Base-by-base conservation (phyloP, 53 echinoderm and acorn worm species). In the Luidia sarsii region DNA sequence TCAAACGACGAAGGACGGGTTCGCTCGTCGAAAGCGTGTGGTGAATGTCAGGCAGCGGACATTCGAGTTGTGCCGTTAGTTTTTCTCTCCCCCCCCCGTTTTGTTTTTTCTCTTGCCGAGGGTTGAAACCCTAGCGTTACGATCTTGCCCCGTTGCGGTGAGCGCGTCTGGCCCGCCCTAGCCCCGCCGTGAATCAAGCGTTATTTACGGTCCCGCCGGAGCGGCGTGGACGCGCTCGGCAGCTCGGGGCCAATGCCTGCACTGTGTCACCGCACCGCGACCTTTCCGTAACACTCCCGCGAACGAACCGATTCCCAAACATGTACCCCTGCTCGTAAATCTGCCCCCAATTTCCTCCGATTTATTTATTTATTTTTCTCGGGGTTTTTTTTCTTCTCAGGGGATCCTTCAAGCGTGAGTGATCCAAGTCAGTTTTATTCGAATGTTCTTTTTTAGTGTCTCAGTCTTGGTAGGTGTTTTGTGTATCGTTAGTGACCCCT, bases 1-100 rank as follows among this genome's bases (percentile, higher is more conserved):
- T 77, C 77, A 61, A 41, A 61, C 39, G 35, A 61, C 77, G 77
- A 77, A 77, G 77, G 77, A 77, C 77, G 46, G 77, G 34, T 52
- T 59, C 43, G 48, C 59, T 7, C 4, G 33, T 31, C 3, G 16
- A 74, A 57, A 25, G 43, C 29, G 41, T 33, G 60, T 62, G 61
- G 77, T 22, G 60, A 61, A 45, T 45, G 33, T 77, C 61, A 77
- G 33, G 25, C 32, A 30, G 28, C 9, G 25, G 41, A 18, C 41
- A 41, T 41, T 41, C 41, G 41, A 11, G 41, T 6, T 11, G 41
- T 6, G 6, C 41, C 6, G 11, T 41, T 6, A 41, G 41, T 6
- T 41, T 41, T 41, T 41, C 11, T 41, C 11, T 41, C 49, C 54
- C 70, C 51, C 33, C n/a, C 4, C 46, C 0, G 7, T 50, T n/a